Evolutionary conservation across 2,797 vertebrate genomes (phyloP).

Genomic region (Saxicola maurus): DNA sequence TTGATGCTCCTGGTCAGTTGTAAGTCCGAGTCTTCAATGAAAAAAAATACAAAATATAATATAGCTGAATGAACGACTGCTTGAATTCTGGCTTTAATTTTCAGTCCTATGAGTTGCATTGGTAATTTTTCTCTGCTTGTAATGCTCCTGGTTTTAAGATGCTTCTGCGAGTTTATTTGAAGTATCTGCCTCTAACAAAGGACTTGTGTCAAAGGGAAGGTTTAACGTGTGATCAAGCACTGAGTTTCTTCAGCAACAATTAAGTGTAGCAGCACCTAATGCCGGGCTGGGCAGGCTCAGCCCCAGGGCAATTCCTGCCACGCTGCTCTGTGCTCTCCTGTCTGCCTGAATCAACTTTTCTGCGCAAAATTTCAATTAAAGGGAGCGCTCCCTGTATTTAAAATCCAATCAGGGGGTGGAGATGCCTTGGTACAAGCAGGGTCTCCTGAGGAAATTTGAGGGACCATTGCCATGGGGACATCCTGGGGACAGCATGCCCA

Average conservation of each 20-base stretch:
- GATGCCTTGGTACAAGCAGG: accelerated
- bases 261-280: conserved; percentile 4
- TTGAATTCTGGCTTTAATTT: not conserved
- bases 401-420: not conserved
- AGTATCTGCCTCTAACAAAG: not conserved
- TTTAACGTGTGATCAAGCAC: not conserved
- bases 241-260: conserved; percentile 22
- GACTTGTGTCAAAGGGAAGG: not conserved
- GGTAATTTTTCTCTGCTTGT: not conserved
- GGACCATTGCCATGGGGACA: accelerated
- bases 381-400: not conserved
- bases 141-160: not conserved
- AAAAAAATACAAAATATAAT: not conserved
- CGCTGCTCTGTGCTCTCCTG: not conserved
- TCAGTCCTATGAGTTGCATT: not conserved
- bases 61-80: not conserved
- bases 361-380: conserved; percentile 18
- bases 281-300: conserved; percentile 1
- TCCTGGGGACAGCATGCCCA: accelerated
- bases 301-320: conserved; percentile 6
- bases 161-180: not conserved
- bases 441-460: accelerated
- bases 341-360: conserved; percentile 3
- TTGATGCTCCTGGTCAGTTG: not conserved
- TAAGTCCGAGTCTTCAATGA: not conserved